phyloP scores from a whole-genome alignment of 2,113 vertebrate species.

The Talpa occidentalis region DNA sequence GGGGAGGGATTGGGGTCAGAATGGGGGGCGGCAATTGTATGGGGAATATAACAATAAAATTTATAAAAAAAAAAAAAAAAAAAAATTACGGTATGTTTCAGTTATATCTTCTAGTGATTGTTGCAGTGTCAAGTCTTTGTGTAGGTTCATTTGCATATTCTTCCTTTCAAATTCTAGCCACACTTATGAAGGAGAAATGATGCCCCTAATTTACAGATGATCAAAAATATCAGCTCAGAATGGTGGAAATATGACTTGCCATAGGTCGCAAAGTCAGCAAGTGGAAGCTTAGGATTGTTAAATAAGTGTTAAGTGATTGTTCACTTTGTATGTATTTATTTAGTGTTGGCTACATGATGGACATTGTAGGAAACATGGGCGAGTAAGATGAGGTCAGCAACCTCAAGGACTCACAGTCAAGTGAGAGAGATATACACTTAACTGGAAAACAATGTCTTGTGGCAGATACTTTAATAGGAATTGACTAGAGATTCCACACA shows the following conservation, averaged over 20 bases:
- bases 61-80: no score
- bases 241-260: not conserved
- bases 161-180: not conserved
- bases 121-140: not conserved
- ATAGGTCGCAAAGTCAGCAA: not conserved
- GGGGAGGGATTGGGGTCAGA: no score
- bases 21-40: no score
- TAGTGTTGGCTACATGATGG: not conserved
- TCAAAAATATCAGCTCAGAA: not conserved
- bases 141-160: not conserved
- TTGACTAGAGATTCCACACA: not conserved
- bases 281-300: not conserved
- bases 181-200: not conserved
- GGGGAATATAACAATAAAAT: no score
- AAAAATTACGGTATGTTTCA: not conserved
- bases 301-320: not conserved
- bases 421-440: not conserved
- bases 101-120: not conserved
- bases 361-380: not conserved
- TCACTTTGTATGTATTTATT: not conserved
- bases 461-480: not conserved
- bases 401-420: not conserved
- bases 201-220: not conserved
- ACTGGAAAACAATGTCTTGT: not conserved
- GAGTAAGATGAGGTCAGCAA: not conserved